phyloP scores from a whole-genome alignment of 1,140 invertebrate species.

The Steinernema khuongi region DNA sequence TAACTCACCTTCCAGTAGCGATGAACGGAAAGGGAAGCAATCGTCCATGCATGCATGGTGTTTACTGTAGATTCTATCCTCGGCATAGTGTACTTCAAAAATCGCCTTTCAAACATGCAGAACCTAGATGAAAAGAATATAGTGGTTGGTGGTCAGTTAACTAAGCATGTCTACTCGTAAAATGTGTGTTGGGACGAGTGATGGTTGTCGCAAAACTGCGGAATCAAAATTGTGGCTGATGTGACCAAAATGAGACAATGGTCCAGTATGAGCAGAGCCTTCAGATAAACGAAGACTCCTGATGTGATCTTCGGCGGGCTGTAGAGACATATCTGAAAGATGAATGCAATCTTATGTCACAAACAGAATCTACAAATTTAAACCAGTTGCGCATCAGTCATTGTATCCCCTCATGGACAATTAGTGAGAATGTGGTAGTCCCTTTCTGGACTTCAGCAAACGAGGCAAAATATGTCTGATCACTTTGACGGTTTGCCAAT shows the following conservation, averaged over 20 bases:
- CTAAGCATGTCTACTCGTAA: conserved; percentile 41
- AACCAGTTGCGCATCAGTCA: conserved; percentile 19
- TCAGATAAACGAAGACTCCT: conserved; percentile 57
- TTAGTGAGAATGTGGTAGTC: too few relatives aligned
- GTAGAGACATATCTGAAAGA: conserved; percentile 53
- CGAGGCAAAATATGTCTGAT: too few relatives aligned
- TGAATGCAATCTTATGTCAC: neutral
- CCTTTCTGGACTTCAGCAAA: too few relatives aligned
- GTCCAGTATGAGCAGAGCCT: conserved; percentile 54
- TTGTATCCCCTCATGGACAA: neutral
- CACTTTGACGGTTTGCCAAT: neutral
- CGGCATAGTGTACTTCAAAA: conserved; percentile 50
- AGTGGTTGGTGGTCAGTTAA: neutral
- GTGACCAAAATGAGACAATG: conserved; percentile 51
- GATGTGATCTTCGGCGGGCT: conserved; percentile 57
- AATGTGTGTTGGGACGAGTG: conserved; percentile 50
- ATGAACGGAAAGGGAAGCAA: conserved; percentile 54
- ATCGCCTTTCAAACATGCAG: conserved; percentile 57
- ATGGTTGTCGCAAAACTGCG: conserved; percentile 56
- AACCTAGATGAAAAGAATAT: conserved; percentile 29
- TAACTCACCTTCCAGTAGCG: conserved; percentile 57
- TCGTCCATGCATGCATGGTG: conserved; percentile 57
- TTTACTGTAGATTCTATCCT: conserved; percentile 49
- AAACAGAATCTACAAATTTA: conserved; percentile 21
- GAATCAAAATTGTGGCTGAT: conserved; percentile 42